Evolutionary conservation across 2,797 vertebrate species (phyloP), one percentile per base, ranked within the genome.

Genomic region (Allobates femoralis): DNA sequence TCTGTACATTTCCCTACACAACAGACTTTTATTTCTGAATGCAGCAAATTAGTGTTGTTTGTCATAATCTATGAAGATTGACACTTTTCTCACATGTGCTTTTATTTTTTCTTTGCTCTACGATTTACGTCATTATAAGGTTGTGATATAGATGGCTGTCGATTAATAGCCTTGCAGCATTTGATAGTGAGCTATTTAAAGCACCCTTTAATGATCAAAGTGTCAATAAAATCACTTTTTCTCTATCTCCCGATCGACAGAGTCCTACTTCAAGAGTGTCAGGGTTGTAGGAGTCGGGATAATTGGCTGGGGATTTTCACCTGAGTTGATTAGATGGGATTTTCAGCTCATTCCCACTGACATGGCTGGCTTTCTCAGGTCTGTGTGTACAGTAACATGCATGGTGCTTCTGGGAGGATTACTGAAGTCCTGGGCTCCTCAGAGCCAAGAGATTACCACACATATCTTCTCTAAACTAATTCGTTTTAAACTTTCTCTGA

Each of bases 181-280:
- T 77, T 64, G 69, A 77, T 77, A 11, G 56, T n/a, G 7, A 77
- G 73, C 83, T 84, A 77, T 76, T 77, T 77, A 76, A 64, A 84
- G 37, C 56, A 51, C 41, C 56, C 26, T 26, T 50, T 77, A 84
- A 77, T 77, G 58, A 84, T 76, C 58, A 84, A 77, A 66, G 73
- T 66, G 60, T 77, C 73, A 84, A 84, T 77, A 66, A 83, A 84
- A 77, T 77, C 83, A 77, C 41, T 53, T 60, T 66, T 62, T 83
- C 81, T 83, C 67, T 32, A 83, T 73, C 69, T 83, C 10, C 28
- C 34, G 26, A 74, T 74, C 10, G n/a, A 55, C 81, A 74, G 32
- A 30, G 34, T 56, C 34, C 71, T 75, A 30, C 81, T 32, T 73
- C 32, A 21, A 41, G 23, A 26, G 53, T 26, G 55, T 62, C 34